Base-by-base conservation (phyloP, 2,113 vertebrate genomes). In the Dicrurus megarhynchus region DNA sequence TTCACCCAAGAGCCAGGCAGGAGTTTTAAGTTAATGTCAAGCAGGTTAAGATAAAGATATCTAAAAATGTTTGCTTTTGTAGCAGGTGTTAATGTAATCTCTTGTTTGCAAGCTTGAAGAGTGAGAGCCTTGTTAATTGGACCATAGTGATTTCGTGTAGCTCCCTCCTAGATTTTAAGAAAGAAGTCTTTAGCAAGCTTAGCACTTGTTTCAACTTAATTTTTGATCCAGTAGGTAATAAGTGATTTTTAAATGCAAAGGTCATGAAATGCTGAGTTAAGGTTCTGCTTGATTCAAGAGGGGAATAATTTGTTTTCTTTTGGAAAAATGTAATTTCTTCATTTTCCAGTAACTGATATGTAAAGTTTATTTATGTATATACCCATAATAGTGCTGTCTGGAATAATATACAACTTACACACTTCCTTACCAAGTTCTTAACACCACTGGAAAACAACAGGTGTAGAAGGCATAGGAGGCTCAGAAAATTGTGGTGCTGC, bases 31-130 rank as follows among this genome's bases (percentile, higher is more conserved):
- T 85, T 92, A 90, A 80, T 96, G 94, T 95, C 94, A 90, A 91
- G 83, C 89, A 95, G 94, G 96, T 95, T 96, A 93, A 91, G 95
- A 97, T 97, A 96, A 98, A 97, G 97, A 91, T 96, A 91, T 96
- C 96, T 96, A 74, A 93, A 97, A 96, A 90, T 95, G 75, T 97
- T 97, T 97, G 93, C 95, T 95, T 97, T 96, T 92, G 88, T 91
- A 95, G 95, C 97, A 97, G 97, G 96, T 97, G 97, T 93, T 95
- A 94, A 95, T 89, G 73, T 79, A 92, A 69, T 87, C 78, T 95
- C 93, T 93, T 96, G 89, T 97, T 97, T 97, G 96, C 96, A 90
- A 97, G 95, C 96, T 87, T 20, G 88, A 84, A 97, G 97, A 95
- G 76, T 59, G 70, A 96, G 96, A 95, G 90, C 73, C 69, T 90